Conservation (phyloP, 2,888 invertebrate genomes). For the Nematopogon swammerdamellus region DNA sequence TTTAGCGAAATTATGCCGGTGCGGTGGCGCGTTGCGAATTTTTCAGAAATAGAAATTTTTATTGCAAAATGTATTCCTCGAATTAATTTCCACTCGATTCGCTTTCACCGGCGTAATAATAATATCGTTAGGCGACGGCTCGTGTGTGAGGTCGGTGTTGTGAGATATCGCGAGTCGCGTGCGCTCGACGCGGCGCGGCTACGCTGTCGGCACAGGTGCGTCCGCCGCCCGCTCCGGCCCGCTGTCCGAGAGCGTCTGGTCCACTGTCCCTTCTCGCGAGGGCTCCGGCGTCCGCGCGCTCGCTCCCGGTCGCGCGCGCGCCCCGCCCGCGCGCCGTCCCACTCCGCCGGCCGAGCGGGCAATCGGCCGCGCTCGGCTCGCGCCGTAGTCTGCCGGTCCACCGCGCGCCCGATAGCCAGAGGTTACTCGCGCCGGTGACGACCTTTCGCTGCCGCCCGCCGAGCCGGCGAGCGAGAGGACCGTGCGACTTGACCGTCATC, state of each 20-base stretch:
- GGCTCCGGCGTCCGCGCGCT: constrained; percentile 38
- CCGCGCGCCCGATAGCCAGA: constrained; percentile 44
- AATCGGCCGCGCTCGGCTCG: constrained; percentile 46
- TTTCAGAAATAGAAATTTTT: too few species aligned
- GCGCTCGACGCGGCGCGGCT: constrained; percentile 25
- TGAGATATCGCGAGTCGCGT: constrained; percentile 32
- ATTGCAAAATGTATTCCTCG: too few species aligned
- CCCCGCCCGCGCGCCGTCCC: constrained; percentile 47
- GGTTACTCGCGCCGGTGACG: constrained; percentile 51
- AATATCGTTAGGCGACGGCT: too few species aligned
- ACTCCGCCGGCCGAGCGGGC: constrained; percentile 39
- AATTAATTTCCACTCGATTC: too few species aligned
- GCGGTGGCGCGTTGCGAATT: too few species aligned
- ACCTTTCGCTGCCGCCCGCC: constrained; percentile 23
- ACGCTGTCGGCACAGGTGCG: constrained; percentile 40
- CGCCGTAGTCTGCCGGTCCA: too few species aligned
- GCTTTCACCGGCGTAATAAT: too few species aligned
- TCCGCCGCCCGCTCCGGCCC: constrained; percentile 56
- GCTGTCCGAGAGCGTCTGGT: constrained; percentile 56
- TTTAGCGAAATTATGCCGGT: too few species aligned
- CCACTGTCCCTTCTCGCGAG: constrained; percentile 53
- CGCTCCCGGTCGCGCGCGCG: constrained; percentile 37
- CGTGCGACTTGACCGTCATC: constrained; percentile 19
- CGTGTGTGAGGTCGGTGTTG: too few species aligned
- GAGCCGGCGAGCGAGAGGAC: constrained; percentile 42